Evolutionary conservation across 23 tunicate species (phyloP).

Genomic region (Diplosoma virens): DNA sequence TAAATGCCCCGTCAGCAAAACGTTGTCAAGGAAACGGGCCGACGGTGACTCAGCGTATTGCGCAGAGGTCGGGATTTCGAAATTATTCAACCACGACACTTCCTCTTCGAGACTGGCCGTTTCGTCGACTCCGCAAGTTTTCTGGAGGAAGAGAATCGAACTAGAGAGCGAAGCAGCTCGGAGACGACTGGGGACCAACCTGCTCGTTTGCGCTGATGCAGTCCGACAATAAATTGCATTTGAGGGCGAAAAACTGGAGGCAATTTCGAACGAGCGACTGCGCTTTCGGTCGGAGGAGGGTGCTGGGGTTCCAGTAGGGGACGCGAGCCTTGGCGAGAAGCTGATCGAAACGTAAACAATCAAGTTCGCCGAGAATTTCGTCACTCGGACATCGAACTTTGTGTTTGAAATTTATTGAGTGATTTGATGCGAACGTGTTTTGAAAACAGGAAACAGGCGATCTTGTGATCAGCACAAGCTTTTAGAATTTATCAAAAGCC

Average conservation of each 20-base stretch:
- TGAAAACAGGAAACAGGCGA: no score
- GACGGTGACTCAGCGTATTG: conserved; percentile 64
- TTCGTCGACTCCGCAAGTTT: conserved; percentile 55
- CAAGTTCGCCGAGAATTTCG: no score
- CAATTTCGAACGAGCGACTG: conserved; percentile 62
- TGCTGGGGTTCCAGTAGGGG: conserved; percentile 73
- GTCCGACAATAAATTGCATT: conserved; percentile 37
- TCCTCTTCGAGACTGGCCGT: conserved; percentile 53
- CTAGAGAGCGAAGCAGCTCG: no score
- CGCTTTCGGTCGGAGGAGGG: conserved; percentile 52
- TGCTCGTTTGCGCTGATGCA: conserved; percentile 54
- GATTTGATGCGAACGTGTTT: no score
- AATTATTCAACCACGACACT: conserved; percentile 58
- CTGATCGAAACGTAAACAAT: no score
- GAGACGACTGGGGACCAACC: no score
- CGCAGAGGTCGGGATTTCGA: conserved; percentile 53
- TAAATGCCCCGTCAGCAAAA: conserved; percentile 72
- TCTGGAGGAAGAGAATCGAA: conserved; percentile 43
- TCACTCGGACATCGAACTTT: no score
- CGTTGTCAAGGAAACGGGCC: conserved; percentile 66
- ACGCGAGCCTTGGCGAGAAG: conserved; percentile 55
- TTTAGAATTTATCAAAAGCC: no score
- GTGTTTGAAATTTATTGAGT: no score
- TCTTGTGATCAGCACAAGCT: no score
- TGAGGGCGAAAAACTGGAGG: conserved; percentile 58